Percentiles rank a stretch among this genome's conserved stretches.
Evolutionary conservation across 37 sponge, comb jelly and placozoan genomes (phyloP).

Genomic region (Cliona cf. orientalis): DNA sequence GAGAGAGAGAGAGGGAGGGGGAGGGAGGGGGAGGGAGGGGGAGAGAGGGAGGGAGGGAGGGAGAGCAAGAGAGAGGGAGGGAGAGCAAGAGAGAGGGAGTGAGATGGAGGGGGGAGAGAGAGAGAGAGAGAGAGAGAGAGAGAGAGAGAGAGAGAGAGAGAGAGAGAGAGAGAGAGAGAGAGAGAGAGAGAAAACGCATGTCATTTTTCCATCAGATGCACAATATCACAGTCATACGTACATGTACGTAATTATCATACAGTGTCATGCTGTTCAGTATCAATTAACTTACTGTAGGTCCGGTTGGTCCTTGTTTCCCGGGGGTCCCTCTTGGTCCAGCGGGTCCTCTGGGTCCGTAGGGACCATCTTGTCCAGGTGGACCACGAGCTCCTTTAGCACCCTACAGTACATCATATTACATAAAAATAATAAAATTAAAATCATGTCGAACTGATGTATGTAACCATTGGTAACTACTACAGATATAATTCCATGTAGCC

Average conservation of each 20-base stretch:
- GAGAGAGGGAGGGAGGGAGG: background rate
- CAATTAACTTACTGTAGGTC: conserved; percentile 28
- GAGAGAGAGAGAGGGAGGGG: background rate
- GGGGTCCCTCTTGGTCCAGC: conserved; percentile 37
- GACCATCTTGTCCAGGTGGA: conserved; percentile 67
- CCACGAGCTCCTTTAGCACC: conserved; percentile 65
- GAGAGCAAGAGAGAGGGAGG: too few species aligned
- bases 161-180: too few species aligned
- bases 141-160: too few species aligned
- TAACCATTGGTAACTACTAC: too few species aligned
- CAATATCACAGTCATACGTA: background rate
- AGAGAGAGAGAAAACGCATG: background rate
- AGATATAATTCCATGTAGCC: too few species aligned
- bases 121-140: background rate
- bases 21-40: background rate
- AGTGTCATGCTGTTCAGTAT: background rate
- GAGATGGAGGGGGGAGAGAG: background rate
- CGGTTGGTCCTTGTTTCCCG: conserved; percentile 58
- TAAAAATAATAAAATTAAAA: too few species aligned
- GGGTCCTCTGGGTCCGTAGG: conserved; percentile 47
- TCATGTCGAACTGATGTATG: too few species aligned
- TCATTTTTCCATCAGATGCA: background rate
- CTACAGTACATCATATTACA: too few species aligned
- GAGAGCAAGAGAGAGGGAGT: too few species aligned
- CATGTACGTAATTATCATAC: background rate